Evolutionary conservation across 2,797 vertebrate genomes (phyloP).

Genomic region (Ceryle rudis): DNA sequence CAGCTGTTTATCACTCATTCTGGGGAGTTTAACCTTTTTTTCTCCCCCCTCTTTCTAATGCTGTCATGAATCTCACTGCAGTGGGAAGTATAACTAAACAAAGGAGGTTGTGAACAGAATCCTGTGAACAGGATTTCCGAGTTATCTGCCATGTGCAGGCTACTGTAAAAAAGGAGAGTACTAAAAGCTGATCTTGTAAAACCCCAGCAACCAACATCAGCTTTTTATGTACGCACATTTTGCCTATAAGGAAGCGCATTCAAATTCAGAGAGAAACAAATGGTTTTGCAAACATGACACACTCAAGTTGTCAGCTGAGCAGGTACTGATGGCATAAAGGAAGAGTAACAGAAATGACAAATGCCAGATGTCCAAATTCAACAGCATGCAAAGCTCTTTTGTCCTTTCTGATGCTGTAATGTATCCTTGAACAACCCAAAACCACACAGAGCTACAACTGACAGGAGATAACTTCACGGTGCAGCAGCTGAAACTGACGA

Average conservation of each 20-base stretch:
- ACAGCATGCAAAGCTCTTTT: neutral
- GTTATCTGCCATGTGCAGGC: neutral
- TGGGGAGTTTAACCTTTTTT: neutral
- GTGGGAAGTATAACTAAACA: conserved; percentile 5
- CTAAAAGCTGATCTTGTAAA: conserved; percentile 22
- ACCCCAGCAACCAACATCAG: neutral
- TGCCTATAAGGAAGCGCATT: neutral
- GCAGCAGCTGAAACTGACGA: neutral
- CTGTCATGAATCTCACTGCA: conserved; percentile 20
- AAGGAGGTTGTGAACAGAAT: neutral
- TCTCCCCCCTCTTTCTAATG: neutral
- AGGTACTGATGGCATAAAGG: neutral
- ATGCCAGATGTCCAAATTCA: neutral
- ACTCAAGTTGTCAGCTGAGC: neutral
- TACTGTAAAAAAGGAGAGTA: neutral
- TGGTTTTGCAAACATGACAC: neutral
- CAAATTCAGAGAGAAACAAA: neutral
- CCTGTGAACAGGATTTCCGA: neutral
- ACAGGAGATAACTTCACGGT: neutral
- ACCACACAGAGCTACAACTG: neutral
- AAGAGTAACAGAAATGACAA: conserved; percentile 12
- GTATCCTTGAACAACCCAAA: neutral
- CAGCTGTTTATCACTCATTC: conserved; percentile 31
- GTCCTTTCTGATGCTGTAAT: neutral
- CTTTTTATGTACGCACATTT: neutral